Evolutionary conservation across 1,140 invertebrate species (phyloP), one percentile per base, ranked within the genome.

Genomic region (Aethina tumida): DNA sequence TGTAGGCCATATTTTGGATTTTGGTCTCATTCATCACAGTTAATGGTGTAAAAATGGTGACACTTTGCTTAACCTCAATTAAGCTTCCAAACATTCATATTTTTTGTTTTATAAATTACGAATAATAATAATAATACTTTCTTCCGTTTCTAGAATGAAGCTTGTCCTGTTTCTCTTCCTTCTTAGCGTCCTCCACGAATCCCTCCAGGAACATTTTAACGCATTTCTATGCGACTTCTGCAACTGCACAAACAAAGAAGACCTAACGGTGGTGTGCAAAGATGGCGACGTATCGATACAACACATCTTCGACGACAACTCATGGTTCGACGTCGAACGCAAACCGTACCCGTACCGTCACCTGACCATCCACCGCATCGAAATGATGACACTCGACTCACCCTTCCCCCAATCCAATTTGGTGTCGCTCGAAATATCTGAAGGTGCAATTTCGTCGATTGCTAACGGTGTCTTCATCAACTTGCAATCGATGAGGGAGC

Each of bases 401-500:
- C 34, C 40, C n/a, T 58, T 58, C 14, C 45, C 47, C 0, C 14
- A 20, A 0, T 49, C 39, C 6, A 46, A 46, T 21, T 13, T 58
- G 7, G 38, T 24, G 3, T 38, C 40, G 15, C 28, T 58, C 25
- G 47, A 50, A 41, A 40, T 58, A 21, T 37, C 41, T 7, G 27
- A 45, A 19, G 75, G 75, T 49, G 48, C 56, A 3, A 81, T 87
- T 13, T 58, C 53, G 1, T 56, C 50, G 3, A 80, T 87, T 29
- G 68, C 70, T 4, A 49, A 65, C 8, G 60, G 53, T 0, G 73
- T 73, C 3, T 87, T 87, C 50, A 66, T 63, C 36, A 64, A 76
- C 43, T 55, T 85, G 5, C 67, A 68, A 25, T 62, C 71, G 35
- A 64, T 86, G 45, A 60, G 57, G 3, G 67, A 68, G 22, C 53